Base-by-base conservation (phyloP, 92 coral and sea anemone species). In the Parazoanthus atlanticus region DNA sequence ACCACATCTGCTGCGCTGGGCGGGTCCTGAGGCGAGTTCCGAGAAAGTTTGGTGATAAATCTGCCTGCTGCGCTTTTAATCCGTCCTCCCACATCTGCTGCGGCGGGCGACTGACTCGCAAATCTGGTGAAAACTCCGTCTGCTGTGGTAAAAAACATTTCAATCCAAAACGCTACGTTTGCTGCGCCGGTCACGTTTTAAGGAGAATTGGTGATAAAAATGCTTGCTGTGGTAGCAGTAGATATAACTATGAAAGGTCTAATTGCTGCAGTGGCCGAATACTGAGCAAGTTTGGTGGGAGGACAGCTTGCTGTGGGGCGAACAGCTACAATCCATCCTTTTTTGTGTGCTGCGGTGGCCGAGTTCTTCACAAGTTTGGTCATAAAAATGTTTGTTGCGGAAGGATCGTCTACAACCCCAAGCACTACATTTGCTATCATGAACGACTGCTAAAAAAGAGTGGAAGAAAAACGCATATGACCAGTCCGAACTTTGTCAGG, bases 341-440 rank as follows among this genome's bases (percentile, higher is more conserved):
- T 32, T 80, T 52, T 31, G 25, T 56, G 2, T 80, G 84, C 69
- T 80, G 84, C 29, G 84, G 84, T 16, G 84, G 46, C 19, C 71
- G 84, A 52, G 84, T 80, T 56, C 84, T 80, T 21, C 69, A 80
- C 26, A 80, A 80, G 34, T 80, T 80, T 80, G 84, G 46, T 40
- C 21, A 80, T 7, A 80, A 80, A 56, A 80, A 52, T 1, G 84
- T 38, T 80, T 80, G 84, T 32, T 80, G 84, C 40, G 84, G 69
- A 80, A 67, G 17, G 12, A 6, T 32, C 0, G 16, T 80, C 21
- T 80, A 80, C 71, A 80, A 31, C 19, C 72, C 46, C 28, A 80
- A 54, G 21, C 40, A 52, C 36, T 30, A 56, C 64, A 34, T 80
- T 30, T 80, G 84, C 29, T 54, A 56, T 54, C 70, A 56, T 5